Evolutionary conservation across 1,140 invertebrate genomes (phyloP), one percentile per base, ranked within the genome.

Genomic region (Rhyzopertha dominica): DNA sequence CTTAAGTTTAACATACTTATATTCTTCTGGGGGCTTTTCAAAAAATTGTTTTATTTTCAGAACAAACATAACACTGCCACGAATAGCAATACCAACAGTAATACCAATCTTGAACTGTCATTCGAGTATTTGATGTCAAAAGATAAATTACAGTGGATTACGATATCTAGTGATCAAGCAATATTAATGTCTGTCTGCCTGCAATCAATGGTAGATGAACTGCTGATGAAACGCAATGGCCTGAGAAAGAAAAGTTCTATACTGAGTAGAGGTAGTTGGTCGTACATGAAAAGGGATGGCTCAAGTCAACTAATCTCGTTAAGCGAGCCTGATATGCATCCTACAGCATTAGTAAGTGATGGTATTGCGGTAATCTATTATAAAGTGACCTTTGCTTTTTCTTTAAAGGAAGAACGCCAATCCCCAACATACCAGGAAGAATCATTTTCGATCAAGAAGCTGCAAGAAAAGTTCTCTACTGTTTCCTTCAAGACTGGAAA

Each of bases 61-160:
- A 63, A 63, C 42, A 64, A 66, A 48, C 39, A 47, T 36, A 58
- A 58, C 38, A 54, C 47, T 8, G 52, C 51, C 25, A 42, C 49
- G 44, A 61, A 58, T 14, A 62, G 42, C 43, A 59, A 70, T 13
- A 63, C 58, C 24, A 53, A 47, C 35, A 30, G 23, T n/a, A 55
- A 49, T 22, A 56, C 60, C 7, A 51, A 67, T 55, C 65, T 90
- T 47, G 90, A 97, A 67, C 68, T 98, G 10, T 91, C 92, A 0
- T 96, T 97, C 73, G 94, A 98, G 73, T 98, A 98, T 76, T 74
- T 97, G 10, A 82, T 95, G 68, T 82, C 83, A n/a, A 92, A 87
- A 70, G 89, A 95, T 61, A 84, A 85, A 32, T 70, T 97, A 35
- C 84, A 91, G 56, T 96, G 93, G 94, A 85, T 98, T 19, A 93